Conservation (phyloP, 2,888 invertebrate species). For the Chalcosyrphus nemorum region DNA sequence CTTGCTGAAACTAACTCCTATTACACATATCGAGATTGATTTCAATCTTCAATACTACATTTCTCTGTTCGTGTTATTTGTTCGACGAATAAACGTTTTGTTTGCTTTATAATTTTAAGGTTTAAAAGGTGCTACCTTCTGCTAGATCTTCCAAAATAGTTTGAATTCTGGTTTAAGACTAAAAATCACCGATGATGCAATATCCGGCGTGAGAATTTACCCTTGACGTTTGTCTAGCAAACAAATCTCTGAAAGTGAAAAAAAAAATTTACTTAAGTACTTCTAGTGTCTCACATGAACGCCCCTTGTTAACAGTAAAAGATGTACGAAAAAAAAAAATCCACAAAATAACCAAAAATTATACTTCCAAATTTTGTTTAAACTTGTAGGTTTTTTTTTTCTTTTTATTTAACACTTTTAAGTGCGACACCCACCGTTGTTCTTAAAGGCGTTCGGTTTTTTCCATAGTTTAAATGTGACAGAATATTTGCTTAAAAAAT, state of each 20-base stretch:
- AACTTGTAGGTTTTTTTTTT: neutral
- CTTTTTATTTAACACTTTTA: conserved; percentile 29
- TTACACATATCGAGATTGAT: too few relatives aligned
- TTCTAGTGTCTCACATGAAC: conserved; percentile 22
- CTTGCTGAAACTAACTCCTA: too few relatives aligned
- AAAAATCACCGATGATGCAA: conserved; percentile 30
- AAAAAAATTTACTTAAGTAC: neutral
- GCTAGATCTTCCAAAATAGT: neutral
- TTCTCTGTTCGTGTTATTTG: too few relatives aligned
- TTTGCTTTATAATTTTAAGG: neutral
- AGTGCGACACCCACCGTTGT: conserved; percentile 22
- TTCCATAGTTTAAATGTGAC: conserved; percentile 6
- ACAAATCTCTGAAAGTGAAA: neutral
- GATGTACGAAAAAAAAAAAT: conserved; percentile 1
- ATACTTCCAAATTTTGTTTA: conserved; percentile 43
- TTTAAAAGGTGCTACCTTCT: neutral
- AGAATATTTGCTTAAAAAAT: conserved; percentile 50
- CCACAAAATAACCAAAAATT: conserved; percentile 29
- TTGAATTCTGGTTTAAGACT: neutral
- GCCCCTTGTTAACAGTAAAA: conserved; percentile 23
- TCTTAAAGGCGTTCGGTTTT: neutral
- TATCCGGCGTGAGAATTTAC: conserved; percentile 39
- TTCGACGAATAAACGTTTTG: neutral
- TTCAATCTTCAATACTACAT: too few relatives aligned
- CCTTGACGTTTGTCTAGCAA: conserved; percentile 51